Conservation (phyloP, 2,113 vertebrate genomes). For the Danionella cerebrum region DNA sequence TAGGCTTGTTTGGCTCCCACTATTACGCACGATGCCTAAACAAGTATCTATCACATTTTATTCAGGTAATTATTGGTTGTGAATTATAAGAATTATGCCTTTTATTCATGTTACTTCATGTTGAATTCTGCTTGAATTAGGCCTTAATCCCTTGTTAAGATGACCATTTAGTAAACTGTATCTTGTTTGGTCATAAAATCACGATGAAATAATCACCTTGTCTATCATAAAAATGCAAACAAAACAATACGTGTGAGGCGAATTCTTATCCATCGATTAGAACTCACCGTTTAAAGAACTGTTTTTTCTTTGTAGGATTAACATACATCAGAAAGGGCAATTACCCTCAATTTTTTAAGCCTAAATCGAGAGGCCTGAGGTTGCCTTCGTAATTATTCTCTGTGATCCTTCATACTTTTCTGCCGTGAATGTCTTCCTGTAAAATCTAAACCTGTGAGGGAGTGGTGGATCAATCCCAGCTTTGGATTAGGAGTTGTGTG, state of each 20-base stretch:
- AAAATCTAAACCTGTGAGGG: conserved; percentile 44
- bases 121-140: no score
- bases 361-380: conserved; percentile 8
- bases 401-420: conserved; percentile 51
- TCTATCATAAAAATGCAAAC: neutral
- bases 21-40: no score
- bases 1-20: no score
- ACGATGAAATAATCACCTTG: no score
- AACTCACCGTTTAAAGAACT: neutral
- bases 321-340: conserved; percentile 25
- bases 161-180: no score
- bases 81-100: no score
- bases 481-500: conserved; percentile 59
- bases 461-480: conserved; percentile 57
- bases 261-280: neutral
- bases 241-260: neutral
- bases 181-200: no score
- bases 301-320: conserved; percentile 15
- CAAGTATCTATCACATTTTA: no score
- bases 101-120: no score
- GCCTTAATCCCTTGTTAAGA: no score
- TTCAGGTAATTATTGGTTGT: no score
- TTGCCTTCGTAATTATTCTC: conserved; percentile 62
- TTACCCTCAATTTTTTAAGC: conserved; percentile 23
- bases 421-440: conserved; percentile 45